Evolutionary conservation across 1,140 invertebrate genomes (phyloP).

Genomic region (Palaemon carinicauda): DNA sequence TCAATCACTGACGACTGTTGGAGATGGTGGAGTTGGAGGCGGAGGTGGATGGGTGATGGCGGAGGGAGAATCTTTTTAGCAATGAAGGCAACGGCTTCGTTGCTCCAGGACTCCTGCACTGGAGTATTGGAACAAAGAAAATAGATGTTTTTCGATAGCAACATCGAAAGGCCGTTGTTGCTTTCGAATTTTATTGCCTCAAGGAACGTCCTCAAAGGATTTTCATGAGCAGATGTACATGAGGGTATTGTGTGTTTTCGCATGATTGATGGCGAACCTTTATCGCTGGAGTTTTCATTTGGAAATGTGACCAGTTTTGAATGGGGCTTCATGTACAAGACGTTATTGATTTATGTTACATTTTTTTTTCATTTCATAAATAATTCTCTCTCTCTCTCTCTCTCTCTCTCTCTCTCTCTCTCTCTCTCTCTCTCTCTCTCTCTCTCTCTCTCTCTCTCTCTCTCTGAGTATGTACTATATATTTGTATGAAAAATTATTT

Average conservation of each 20-base stretch:
- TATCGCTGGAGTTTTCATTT: background rate
- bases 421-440: background rate
- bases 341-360: background rate
- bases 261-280: background rate
- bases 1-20: constrained; percentile 24
- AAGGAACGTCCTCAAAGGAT: no score
- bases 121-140: background rate
- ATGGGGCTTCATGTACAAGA: no score
- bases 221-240: no score
- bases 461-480: background rate
- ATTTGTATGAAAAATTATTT: no score
- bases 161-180: no score
- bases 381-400: background rate
- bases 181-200: no score
- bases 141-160: no score
- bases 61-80: background rate
- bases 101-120: background rate
- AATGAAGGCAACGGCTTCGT: background rate
- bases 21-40: background rate
- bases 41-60: background rate
- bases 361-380: background rate
- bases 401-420: background rate
- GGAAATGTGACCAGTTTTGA: background rate
- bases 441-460: background rate
- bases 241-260: background rate